Base-by-base conservation (phyloP, 2,797 vertebrate genomes). In the Kryptopterus vitreolus region DNA sequence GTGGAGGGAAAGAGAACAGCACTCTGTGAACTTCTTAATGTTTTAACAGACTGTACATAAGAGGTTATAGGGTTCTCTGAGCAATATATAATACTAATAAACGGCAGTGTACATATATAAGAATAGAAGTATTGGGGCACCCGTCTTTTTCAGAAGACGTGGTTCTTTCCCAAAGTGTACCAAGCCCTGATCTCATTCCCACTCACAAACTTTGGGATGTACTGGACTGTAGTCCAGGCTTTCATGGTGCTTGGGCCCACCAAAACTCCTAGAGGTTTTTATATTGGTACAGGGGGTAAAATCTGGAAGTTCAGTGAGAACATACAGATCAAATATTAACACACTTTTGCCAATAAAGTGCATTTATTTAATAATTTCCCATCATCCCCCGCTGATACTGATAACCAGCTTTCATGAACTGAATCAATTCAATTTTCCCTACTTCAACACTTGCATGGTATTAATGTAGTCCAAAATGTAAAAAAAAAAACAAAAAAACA, bases 1-100 rank as follows among this genome's bases (percentile, higher is more conserved):
- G 78, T 84, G 83, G 80, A 70, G n/a, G 46, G n/a, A 22, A 26
- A 71, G 2, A 46, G 55, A 26, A 72, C 57, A 63, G 6, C 76
- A 52, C 26, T 24, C 29, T 52, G 9, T 20, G 8, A 11, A 11
- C 10, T 24, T 9, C 20, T n/a, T 55, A 38, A 24, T 24, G 12
- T 24, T 66, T 66, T 5, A 43, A n/a, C 2, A 66, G 22, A 24
- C 35, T 24, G 15, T 66, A 24, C 24, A 48, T 50, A 20, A 18
- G 46, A 50, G 24, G 10, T 69, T 29, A 26, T 20, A 10, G 18
- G 24, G 29, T 50, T 18, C 7, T 29, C 1, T 26, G 16, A 46
- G 5, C 24, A 15, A 46, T 66, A 12, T 35, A 66, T 38, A 11
- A 62, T 38, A 10, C 20, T n/a, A 22, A 68, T 46, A 46, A n/a